Base-by-base conservation (phyloP, 2,797 vertebrate genomes). In the Picus viridis region DNA sequence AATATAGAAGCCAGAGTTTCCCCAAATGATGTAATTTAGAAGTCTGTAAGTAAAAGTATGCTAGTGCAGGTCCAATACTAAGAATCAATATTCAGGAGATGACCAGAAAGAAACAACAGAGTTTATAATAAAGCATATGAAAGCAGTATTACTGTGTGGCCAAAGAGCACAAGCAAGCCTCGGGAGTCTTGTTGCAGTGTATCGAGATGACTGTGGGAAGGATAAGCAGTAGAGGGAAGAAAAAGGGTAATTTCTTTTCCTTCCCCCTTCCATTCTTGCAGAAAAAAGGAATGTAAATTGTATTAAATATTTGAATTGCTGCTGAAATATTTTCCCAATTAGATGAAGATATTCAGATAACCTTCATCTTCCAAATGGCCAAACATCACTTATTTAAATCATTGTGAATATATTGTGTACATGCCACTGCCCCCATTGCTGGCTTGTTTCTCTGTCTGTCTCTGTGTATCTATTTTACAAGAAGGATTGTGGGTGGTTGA, bases 271-370 rank as follows among this genome's bases (percentile, higher is more conserved):
- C 32, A 26, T 26, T 93, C 30, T 75, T 89, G 30, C 30, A 64
- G 53, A 84, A 92, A 84, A 83, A 93, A 88, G 4, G 2, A 43
- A 81, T 70, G 26, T 27, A 92, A 93, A 64, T 61, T 71, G 12
- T 41, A 76, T 70, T 88, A 86, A 94, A 92, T 89, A 88, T 87
- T 91, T 86, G 32, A 96, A 88, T 88, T 89, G 39, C n/a, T 91
- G 58, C 68, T 89, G 61, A 78, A 94, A 75, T 81, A 14, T 24
- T 85, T 87, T 83, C 29, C 74, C 74, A 95, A 36, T 76, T 92
- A 88, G 64, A 76, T 83, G 7, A 71, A 88, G 45, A 94, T 83
- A 41, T 91, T 86, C 70, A 89, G 88, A 76, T 13, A 88, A 68
- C 18, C 23, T 88, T 73, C n/a, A 65, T 68, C 26, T 93, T 54